Conservation (phyloP, 2,888 invertebrate genomes). For the Aporophyla lueneburgensis region DNA sequence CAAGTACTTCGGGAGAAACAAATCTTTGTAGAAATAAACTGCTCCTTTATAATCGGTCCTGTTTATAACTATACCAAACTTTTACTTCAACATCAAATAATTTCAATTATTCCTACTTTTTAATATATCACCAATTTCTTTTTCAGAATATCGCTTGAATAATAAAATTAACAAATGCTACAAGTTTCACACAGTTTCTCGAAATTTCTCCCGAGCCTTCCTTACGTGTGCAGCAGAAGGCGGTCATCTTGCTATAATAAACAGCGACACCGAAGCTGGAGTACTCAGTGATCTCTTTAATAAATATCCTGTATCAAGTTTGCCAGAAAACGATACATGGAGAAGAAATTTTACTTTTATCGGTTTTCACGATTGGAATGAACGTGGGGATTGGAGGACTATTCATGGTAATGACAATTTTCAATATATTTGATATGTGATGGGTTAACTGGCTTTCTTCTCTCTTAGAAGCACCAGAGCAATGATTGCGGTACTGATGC, state of each 20-base stretch:
- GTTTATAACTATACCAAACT: too few species aligned
- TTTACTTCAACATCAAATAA: too few species aligned
- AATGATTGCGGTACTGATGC: too few species aligned
- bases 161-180: slow-evolving; percentile 14
- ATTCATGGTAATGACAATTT: slow-evolving; percentile 5
- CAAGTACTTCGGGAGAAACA: not conserved
- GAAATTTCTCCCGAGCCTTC: not conserved
- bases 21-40: not conserved
- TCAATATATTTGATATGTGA: too few species aligned
- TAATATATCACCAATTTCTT: not conserved
- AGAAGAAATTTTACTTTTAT: not conserved
- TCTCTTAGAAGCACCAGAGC: too few species aligned
- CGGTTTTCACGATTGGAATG: not conserved
- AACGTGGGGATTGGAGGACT: slow-evolving; percentile 4
- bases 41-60: not conserved
- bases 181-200: not conserved
- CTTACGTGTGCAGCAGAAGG: not conserved
- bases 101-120: too few species aligned
- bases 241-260: slow-evolving; percentile 26
- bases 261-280: slow-evolving; percentile 4
- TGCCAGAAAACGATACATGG: not conserved
- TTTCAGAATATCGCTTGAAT: slow-evolving; percentile 18
- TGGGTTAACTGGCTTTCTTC: too few species aligned
- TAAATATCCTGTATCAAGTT: not conserved
- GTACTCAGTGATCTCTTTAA: slow-evolving; percentile 5